phyloP scores from a whole-genome alignment of 2,113 vertebrate species.

The Serinus canaria region DNA sequence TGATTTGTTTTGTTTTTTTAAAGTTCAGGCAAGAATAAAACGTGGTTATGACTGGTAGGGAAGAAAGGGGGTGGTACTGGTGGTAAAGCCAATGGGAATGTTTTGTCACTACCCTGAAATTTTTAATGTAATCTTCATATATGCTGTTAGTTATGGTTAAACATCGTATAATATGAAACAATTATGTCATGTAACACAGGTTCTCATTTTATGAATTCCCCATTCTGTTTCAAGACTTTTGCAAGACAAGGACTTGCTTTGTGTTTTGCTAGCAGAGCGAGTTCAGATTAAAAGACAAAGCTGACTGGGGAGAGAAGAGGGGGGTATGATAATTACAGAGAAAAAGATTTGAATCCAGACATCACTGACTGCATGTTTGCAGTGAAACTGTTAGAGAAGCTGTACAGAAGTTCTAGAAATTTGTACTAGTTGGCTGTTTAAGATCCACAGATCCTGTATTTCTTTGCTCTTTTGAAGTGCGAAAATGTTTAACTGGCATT shows the following conservation, averaged over 20 bases:
- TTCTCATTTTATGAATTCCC: neutral
- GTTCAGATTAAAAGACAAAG: neutral
- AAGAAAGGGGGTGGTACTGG: neutral
- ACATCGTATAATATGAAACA: neutral
- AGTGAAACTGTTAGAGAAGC: neutral
- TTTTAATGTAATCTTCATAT: neutral
- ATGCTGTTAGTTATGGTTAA: neutral
- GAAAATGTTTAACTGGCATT: neutral
- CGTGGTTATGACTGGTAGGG: fast-evolving
- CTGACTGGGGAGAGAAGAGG: neutral
- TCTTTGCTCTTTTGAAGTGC: neutral
- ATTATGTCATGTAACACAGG: fast-evolving
- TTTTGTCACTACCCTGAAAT: neutral
- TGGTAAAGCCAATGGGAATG: neutral
- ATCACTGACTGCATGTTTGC: neutral
- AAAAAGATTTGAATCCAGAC: neutral
- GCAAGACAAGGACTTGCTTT: neutral
- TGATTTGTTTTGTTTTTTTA: neutral
- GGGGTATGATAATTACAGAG: neutral
- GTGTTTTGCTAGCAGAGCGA: neutral
- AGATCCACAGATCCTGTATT: neutral
- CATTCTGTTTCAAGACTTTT: neutral
- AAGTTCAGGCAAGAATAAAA: neutral
- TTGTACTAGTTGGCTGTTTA: neutral
- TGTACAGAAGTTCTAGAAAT: neutral